Evolutionary conservation across 2,797 vertebrate species (phyloP).

Genomic region (Smutsia gigantea): DNA sequence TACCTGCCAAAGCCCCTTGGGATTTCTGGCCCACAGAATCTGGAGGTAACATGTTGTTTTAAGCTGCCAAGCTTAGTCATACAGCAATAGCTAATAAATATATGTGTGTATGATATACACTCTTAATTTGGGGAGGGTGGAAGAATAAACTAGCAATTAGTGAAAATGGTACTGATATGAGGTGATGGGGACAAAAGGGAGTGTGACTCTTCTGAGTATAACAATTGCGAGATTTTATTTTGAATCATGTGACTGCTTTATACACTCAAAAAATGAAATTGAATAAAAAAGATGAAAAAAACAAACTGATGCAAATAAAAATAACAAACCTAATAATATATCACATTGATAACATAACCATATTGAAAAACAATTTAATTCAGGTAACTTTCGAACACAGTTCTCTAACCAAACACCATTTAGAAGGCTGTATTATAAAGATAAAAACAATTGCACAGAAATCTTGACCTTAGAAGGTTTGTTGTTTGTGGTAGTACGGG

Average conservation of each 20-base stretch:
- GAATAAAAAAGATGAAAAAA: background rate
- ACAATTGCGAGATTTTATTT: background rate
- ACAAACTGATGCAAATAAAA: background rate
- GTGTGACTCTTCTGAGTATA: background rate
- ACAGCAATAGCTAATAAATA: background rate
- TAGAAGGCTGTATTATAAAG: background rate
- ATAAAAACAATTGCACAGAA: background rate
- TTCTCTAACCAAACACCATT: background rate
- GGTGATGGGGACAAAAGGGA: background rate
- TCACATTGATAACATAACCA: background rate
- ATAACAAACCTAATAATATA: background rate
- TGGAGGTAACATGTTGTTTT: background rate
- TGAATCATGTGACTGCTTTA: background rate
- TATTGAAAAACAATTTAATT: background rate
- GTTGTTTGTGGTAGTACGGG: background rate
- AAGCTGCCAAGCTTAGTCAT: background rate
- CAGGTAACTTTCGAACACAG: background rate
- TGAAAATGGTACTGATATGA: background rate
- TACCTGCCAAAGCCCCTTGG: background rate
- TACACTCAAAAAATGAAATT: background rate
- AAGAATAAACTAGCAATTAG: background rate
- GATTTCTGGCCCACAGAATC: background rate
- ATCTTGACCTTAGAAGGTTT: background rate
- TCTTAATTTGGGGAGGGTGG: background rate
- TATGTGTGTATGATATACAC: background rate